Evolutionary conservation across 2,113 vertebrate species (phyloP).

Genomic region (Sinocyclocheilus anshuiensis): DNA sequence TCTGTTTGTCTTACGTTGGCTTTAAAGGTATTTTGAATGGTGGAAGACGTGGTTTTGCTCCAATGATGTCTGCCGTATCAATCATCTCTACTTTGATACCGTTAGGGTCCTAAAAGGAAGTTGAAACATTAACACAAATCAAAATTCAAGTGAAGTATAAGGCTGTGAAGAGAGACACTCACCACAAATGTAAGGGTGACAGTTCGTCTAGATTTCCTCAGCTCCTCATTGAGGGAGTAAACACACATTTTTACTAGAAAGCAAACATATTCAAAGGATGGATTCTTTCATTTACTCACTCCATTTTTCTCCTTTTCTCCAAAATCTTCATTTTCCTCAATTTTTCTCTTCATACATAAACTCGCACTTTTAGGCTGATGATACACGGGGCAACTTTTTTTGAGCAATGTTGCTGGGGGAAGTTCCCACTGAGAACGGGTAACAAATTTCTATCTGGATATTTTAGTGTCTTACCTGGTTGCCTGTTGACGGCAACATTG

Average conservation of each 20-base stretch:
- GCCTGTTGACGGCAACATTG: too few relatives aligned
- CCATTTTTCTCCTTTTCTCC: background rate
- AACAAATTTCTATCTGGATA: too few relatives aligned
- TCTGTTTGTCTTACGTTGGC: constrained; percentile 80
- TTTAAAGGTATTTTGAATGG: constrained; percentile 90
- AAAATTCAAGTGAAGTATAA: background rate
- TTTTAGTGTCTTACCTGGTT: too few relatives aligned
- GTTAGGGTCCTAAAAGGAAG: constrained; percentile 82
- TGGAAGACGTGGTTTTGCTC: constrained; percentile 86
- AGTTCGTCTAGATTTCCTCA: constrained; percentile 80
- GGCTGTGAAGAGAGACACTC: constrained; percentile 56
- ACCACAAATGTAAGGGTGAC: constrained; percentile 85
- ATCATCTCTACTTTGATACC: constrained; percentile 79
- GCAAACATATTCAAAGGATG: background rate
- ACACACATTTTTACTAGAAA: constrained; percentile 82
- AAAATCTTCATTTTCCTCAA: too few relatives aligned
- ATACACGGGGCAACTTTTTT: too few relatives aligned
- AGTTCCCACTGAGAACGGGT: too few relatives aligned
- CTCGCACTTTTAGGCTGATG: background rate
- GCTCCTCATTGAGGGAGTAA: constrained; percentile 88
- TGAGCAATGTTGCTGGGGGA: too few relatives aligned
- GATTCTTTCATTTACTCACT: background rate
- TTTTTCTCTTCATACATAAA: background rate
- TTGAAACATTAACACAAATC: background rate
- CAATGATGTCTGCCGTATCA: constrained; percentile 83